Evolutionary conservation across 2,888 invertebrate genomes (phyloP), one percentile per base, ranked within the genome.

Genomic region (Argyresthia albistria): DNA sequence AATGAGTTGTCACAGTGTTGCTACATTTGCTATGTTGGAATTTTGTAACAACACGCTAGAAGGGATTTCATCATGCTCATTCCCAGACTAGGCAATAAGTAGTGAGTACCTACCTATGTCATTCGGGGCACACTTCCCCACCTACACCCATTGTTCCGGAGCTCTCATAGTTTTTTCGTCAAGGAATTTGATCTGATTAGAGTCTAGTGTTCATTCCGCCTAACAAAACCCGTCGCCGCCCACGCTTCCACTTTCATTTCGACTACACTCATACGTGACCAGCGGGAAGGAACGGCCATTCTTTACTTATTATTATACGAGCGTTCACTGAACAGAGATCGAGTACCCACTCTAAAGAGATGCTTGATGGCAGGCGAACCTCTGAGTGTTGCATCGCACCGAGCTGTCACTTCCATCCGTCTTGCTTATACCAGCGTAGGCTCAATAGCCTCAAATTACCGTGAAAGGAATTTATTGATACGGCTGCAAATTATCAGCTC

Each of bases 221-320:
- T 63, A 58, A 58, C 58, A 50, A 51, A 53, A 57, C 58, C 59
- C 61, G 61, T 61, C 60, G 54, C 58, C 82, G 76, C 86, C 83
- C 70, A 84, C 86, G 81, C 81, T 74, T 54, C 70, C 78, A 81
- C 84, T 83, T 78, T 76, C 80, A 69, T 78, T 77, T 82, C 74
- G 74, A 69, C 76, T 67, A 60, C 70, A 60, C 64, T 59, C 73
- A 73, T 75, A 78, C 76, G 76, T 80, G 79, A 78, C 76, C 70
- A 65, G 49, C 65, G 65, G 67, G 69, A 71, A 67, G 69, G 69
- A 73, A 67, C 70, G 69, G 25, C 66, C 66, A 72, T 73, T 76
- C 75, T 76, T 76, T 66, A 73, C 62, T 60, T 65, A 62, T 66
- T 66, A 61, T 63, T 61, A 57, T 64, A 61, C 60, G 60, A 64